A percentile compares a stretch with the other conserved stretches of the same genome.
phyloP scores from a whole-genome alignment of 1,140 invertebrate species.

The Acarapis woodi region DNA sequence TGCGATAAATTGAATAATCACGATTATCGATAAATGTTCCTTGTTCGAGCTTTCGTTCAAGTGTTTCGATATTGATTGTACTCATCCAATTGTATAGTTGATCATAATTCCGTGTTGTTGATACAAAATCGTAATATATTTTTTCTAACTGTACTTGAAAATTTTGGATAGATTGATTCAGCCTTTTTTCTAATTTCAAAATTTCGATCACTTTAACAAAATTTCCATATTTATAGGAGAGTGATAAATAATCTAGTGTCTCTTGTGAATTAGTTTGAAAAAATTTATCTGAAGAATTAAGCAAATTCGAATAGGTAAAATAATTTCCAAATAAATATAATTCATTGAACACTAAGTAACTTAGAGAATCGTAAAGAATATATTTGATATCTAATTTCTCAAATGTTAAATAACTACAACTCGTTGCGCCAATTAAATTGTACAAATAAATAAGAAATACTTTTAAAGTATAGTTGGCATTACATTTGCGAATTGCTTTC shows the following conservation, averaged over 20 bases:
- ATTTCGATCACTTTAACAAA: slow-evolving; percentile 63
- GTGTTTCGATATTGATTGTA: too few relatives aligned
- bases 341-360: slow-evolving; percentile 35
- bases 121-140: background rate
- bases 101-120: too few relatives aligned
- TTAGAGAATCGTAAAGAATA: slow-evolving; percentile 64
- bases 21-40: too few relatives aligned
- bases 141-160: background rate
- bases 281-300: slow-evolving; percentile 44
- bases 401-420: slow-evolving; percentile 34
- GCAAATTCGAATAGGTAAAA: slow-evolving; percentile 27
- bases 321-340: slow-evolving; percentile 35
- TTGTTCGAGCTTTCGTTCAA: too few relatives aligned
- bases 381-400: slow-evolving; percentile 59
- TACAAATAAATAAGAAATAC: slow-evolving; percentile 38
- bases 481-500: slow-evolving; percentile 32
- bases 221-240: slow-evolving; percentile 72
- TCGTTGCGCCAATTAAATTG: slow-evolving; percentile 32
- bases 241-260: slow-evolving; percentile 65
- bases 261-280: slow-evolving; percentile 60
- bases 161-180: slow-evolving; percentile 50
- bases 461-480: slow-evolving; percentile 45
- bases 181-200: slow-evolving; percentile 42
- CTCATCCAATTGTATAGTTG: too few relatives aligned
- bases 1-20: too few relatives aligned